Conservation (phyloP, 2,888 invertebrate species). For the Laspeyria flexula region DNA sequence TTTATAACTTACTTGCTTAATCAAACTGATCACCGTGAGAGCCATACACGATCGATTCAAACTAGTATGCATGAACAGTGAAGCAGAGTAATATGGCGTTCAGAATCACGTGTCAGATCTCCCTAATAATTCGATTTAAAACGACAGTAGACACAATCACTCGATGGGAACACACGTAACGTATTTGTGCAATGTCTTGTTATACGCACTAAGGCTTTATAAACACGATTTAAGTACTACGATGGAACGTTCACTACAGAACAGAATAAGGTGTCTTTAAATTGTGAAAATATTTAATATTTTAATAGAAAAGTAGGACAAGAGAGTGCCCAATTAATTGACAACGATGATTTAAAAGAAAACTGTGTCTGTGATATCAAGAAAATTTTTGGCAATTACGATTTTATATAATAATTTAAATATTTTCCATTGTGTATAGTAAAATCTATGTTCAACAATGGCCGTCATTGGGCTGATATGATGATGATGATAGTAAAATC, state of each 20-base stretch:
- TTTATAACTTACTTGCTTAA: not conserved
- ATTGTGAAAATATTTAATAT: too few species aligned
- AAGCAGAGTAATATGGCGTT: not conserved
- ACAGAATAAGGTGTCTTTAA: too few species aligned
- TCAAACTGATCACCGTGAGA: not conserved
- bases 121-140: constrained; percentile 40
- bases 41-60: not conserved
- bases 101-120: constrained; percentile 26
- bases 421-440: too few species aligned
- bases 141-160: constrained; percentile 34
- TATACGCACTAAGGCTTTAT: constrained; percentile 12
- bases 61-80: not conserved
- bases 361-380: too few species aligned
- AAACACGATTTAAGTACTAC: not conserved
- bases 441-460: too few species aligned
- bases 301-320: too few species aligned
- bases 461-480: too few species aligned
- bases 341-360: too few species aligned
- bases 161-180: constrained; percentile 32
- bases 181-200: constrained; percentile 39
- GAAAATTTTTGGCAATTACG: too few species aligned
- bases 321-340: too few species aligned
- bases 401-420: too few species aligned
- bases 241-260: not conserved
- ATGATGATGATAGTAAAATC: too few species aligned